These are phyloP conservation scores for Drosophila tripunctata DNA, from an alignment of 2,888 invertebrate genomes.

Conservation along the genomic window DNA sequence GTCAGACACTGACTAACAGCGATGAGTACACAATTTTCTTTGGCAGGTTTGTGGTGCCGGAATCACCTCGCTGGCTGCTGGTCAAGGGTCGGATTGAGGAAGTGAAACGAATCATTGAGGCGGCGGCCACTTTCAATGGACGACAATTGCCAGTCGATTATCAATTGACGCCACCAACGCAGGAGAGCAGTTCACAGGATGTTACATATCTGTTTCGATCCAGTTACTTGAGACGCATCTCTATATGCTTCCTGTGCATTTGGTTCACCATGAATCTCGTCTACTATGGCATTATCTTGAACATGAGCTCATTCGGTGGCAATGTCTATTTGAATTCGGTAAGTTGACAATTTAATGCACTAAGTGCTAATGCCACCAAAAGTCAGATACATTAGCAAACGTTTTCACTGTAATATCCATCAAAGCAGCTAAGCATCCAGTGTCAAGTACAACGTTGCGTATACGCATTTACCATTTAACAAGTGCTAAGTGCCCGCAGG, in stretches of 20 bases:
- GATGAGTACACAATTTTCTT: conserved; percentile 10
- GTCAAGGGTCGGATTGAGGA: conserved; percentile 90
- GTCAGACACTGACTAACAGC: conserved; percentile 3
- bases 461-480: conserved; percentile 46
- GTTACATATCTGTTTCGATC: conserved; percentile 89
- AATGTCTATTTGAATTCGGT: conserved; percentile 91
- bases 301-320: conserved; percentile 90
- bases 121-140: conserved; percentile 88
- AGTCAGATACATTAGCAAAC: conserved; percentile 2
- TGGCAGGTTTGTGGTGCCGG: conserved; percentile 90
- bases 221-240: conserved; percentile 87
- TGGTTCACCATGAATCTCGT: conserved; percentile 89
- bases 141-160: conserved; percentile 88
- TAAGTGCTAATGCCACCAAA: conserved; percentile 10
- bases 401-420: conserved; percentile 30
- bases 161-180: conserved; percentile 87
- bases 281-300: conserved; percentile 87
- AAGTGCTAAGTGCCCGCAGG: conserved; percentile 59
- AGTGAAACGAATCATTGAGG: conserved; percentile 87
- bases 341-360: conserved; percentile 76
- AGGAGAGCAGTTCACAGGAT: conserved; percentile 85
- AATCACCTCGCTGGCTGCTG: conserved; percentile 91
- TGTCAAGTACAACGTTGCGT: conserved; percentile 29
- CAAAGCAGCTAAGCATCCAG: conserved; percentile 35
- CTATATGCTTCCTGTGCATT: conserved; percentile 88